Conservation (phyloP, 2,888 invertebrate species). For the Liodrosophila aerea region DNA sequence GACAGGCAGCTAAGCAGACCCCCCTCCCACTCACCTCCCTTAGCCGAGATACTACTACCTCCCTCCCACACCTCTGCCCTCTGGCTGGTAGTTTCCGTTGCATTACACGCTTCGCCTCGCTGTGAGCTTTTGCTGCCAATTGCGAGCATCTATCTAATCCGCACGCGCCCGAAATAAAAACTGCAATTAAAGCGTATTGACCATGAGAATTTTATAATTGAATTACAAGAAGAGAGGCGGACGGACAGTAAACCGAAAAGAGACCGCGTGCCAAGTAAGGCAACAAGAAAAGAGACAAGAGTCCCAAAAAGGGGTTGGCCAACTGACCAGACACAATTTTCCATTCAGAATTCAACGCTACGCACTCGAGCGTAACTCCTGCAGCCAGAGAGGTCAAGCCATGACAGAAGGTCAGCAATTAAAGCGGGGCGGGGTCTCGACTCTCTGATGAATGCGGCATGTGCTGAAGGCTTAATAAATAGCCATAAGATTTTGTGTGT, state of each 20-base stretch:
- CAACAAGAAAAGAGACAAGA: not conserved
- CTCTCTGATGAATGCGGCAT: conserved; percentile 29
- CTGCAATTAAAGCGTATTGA: conserved; percentile 77
- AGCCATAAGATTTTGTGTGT: conserved; percentile 28
- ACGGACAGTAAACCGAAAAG: no score
- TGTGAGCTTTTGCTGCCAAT: conserved; percentile 1
- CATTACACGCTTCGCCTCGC: conserved; percentile 27
- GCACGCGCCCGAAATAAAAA: conserved; percentile 61
- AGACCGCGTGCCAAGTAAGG: not conserved
- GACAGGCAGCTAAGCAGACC: conserved; percentile 34
- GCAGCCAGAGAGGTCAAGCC: conserved; percentile 6
- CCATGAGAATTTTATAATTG: conserved; percentile 75
- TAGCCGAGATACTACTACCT: no score
- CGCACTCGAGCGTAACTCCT: conserved; percentile 43
- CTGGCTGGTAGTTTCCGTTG: conserved; percentile 16
- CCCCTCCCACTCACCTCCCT: not conserved
- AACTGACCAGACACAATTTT: conserved; percentile 35
- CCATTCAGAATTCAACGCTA: conserved; percentile 9
- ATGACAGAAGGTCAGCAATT: conserved; percentile 63
- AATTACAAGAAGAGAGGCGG: conserved; percentile 41
- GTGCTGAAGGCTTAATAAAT: conserved; percentile 58
- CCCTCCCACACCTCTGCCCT: not conserved
- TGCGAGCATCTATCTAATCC: conserved; percentile 31
- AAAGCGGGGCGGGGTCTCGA: conserved; percentile 38
- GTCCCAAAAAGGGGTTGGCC: conserved; percentile 36